Evolutionary conservation across 2,888 invertebrate genomes (phyloP).

Genomic region (Halictus ligatus): DNA sequence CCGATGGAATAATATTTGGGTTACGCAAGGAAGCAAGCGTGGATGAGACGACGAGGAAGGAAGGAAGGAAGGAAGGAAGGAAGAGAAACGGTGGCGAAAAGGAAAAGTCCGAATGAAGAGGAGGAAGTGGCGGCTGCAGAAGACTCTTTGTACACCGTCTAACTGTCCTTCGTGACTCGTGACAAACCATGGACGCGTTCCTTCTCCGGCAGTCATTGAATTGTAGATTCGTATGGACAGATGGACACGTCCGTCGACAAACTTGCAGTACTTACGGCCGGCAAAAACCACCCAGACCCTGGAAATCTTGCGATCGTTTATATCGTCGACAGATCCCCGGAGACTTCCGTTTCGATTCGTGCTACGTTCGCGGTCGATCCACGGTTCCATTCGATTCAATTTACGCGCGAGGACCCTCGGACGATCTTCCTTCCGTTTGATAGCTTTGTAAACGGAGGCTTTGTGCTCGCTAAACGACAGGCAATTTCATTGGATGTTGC

Average conservation of each 20-base stretch:
- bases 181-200: slow-evolving; percentile 73
- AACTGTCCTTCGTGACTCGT: slow-evolving; percentile 73
- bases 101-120: slow-evolving; percentile 30
- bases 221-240: slow-evolving; percentile 80
- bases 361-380: slow-evolving; percentile 14
- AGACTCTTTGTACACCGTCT: slow-evolving; percentile 57
- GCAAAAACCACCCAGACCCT: slow-evolving; percentile 65
- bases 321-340: slow-evolving; percentile 60
- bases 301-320: slow-evolving; percentile 72
- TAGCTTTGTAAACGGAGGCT: neutral
- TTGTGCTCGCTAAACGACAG: neutral
- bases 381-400: slow-evolving; percentile 20
- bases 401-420: slow-evolving; percentile 17
- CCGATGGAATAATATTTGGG: slow-evolving; percentile 72
- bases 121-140: slow-evolving; percentile 40
- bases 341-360: slow-evolving; percentile 56
- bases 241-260: slow-evolving; percentile 77
- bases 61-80: slow-evolving; percentile 25
- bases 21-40: slow-evolving; percentile 58
- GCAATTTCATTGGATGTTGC: neutral
- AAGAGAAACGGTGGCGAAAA: slow-evolving; percentile 29
- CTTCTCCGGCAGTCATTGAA: slow-evolving; percentile 74
- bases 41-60: slow-evolving; percentile 1
- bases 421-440: neutral
- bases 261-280: slow-evolving; percentile 70